A percentile compares a stretch with the other conserved stretches of the same genome.
Conservation (phyloP, 2,888 invertebrate genomes). For the Fragum whitleyi region DNA sequence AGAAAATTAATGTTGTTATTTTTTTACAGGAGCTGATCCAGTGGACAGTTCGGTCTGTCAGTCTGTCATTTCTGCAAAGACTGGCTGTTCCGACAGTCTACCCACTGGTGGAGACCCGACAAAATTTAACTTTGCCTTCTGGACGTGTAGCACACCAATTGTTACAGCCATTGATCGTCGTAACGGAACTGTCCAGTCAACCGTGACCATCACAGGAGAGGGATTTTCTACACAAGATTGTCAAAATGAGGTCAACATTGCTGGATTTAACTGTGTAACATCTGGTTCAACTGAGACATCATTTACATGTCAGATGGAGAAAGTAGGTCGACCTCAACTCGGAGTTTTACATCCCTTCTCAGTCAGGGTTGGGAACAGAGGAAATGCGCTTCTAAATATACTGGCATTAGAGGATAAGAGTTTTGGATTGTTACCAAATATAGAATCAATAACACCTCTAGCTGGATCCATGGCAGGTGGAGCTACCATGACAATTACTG, state of each 20-base stretch:
- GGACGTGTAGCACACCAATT: slow-evolving; percentile 66
- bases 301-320: slow-evolving; percentile 55
- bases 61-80: slow-evolving; percentile 42
- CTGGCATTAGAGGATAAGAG: slow-evolving; percentile 40
- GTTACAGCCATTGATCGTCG: slow-evolving; percentile 54
- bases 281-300: slow-evolving; percentile 27
- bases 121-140: slow-evolving; percentile 71
- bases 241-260: slow-evolving; percentile 73
- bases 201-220: slow-evolving; percentile 63
- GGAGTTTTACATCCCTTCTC: slow-evolving; percentile 59
- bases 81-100: slow-evolving; percentile 60
- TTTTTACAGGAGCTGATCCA: slow-evolving; percentile 49
- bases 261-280: slow-evolving; percentile 53
- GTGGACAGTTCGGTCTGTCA: slow-evolving; percentile 56
- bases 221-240: slow-evolving; percentile 68
- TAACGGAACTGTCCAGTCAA: slow-evolving; percentile 67
- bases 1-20: too few relatives aligned
- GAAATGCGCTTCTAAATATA: slow-evolving; percentile 60
- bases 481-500: slow-evolving; percentile 60
- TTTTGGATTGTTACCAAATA: slow-evolving; percentile 64
- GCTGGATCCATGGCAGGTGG: slow-evolving; percentile 67
- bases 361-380: slow-evolving; percentile 62
- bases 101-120: slow-evolving; percentile 43
- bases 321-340: slow-evolving; percentile 48
- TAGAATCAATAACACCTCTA: slow-evolving; percentile 60